These are phyloP conservation scores for Chalcosyrphus nemorum DNA, from an alignment of 2,888 invertebrate genomes.

Conservation along the genomic window DNA sequence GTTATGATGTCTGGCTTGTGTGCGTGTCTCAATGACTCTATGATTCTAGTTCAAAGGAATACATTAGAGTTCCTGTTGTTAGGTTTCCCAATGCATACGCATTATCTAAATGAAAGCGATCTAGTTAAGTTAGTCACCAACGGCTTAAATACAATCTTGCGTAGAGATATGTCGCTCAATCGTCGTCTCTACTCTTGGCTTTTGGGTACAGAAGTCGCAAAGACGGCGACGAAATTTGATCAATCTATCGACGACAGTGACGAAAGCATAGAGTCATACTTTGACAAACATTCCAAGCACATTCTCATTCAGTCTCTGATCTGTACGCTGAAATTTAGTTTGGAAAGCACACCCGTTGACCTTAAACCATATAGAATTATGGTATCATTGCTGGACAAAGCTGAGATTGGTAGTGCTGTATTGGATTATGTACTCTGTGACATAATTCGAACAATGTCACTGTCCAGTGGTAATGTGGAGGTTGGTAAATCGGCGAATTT, in stretches of 20 bases:
- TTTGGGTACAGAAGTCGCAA: conserved; percentile 86
- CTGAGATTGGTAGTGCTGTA: conserved; percentile 91
- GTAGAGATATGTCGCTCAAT: conserved; percentile 95
- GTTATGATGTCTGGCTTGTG: conserved; percentile 91
- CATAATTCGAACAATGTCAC: conserved; percentile 87
- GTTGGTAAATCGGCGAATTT: conserved; percentile 92
- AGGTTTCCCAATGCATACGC: conserved; percentile 93
- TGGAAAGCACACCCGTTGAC: conserved; percentile 85
- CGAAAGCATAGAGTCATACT: conserved; percentile 82
- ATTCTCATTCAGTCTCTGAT: conserved; percentile 86
- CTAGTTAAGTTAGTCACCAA: conserved; percentile 89
- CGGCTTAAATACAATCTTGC: conserved; percentile 88
- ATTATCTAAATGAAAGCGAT: conserved; percentile 86
- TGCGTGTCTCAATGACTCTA: conserved; percentile 90
- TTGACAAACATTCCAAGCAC: conserved; percentile 86
- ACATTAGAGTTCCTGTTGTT: conserved; percentile 91
- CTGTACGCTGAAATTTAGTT: conserved; percentile 84
- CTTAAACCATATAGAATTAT: conserved; percentile 89
- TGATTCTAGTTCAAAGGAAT: conserved; percentile 92
- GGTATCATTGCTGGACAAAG: conserved; percentile 92
- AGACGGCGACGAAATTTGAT: conserved; percentile 80
- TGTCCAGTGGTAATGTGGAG: conserved; percentile 85
- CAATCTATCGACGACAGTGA: conserved; percentile 56
- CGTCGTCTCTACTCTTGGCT: conserved; percentile 93
- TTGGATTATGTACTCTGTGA: conserved; percentile 90